Conservation (phyloP, 2,888 invertebrate genomes). For the Euphydryas editha region DNA sequence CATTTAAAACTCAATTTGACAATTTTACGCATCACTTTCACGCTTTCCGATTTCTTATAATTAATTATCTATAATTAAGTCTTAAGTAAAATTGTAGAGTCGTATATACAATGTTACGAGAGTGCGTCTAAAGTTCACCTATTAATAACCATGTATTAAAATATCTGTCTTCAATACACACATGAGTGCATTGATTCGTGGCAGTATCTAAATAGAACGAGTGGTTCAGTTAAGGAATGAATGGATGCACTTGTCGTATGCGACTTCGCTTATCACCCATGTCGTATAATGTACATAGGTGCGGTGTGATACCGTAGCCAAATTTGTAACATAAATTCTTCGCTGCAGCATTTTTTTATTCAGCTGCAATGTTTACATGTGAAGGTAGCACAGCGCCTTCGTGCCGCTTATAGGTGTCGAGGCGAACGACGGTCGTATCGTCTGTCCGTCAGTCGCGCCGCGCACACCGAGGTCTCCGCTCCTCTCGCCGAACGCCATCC, state of each 20-base stretch:
- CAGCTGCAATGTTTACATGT: slow-evolving; percentile 19
- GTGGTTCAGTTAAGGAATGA: slow-evolving; percentile 53
- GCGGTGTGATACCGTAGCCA: slow-evolving; percentile 26
- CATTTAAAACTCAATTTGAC: slow-evolving; percentile 37
- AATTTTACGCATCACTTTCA: slow-evolving; percentile 39
- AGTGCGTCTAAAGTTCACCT: slow-evolving; percentile 17
- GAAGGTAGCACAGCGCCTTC: slow-evolving; percentile 32
- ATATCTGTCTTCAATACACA: slow-evolving; percentile 31
- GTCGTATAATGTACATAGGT: slow-evolving; percentile 32
- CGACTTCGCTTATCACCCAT: slow-evolving; percentile 50
- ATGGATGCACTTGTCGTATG: slow-evolving; percentile 69
- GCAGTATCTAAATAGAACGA: slow-evolving; percentile 50
- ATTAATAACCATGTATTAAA: slow-evolving; percentile 31
- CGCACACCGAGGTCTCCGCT: slow-evolving; percentile 66
- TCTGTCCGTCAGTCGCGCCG: slow-evolving; percentile 64
- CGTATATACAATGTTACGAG: slow-evolving; percentile 4
- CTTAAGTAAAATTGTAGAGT: slow-evolving; percentile 3
- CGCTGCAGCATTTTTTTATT: slow-evolving; percentile 33
- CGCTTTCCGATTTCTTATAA: slow-evolving; percentile 39
- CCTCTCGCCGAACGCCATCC: slow-evolving; percentile 40
- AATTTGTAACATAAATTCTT: slow-evolving; percentile 25
- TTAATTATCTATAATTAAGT: slow-evolving; percentile 13
- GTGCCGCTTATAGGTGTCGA: slow-evolving; percentile 37
- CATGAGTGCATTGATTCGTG: slow-evolving; percentile 33
- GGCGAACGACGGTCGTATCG: slow-evolving; percentile 24